These are phyloP conservation scores for Notolabrus celidotus DNA, from an alignment of 2,797 vertebrate genomes.

Conservation along the genomic window DNA sequence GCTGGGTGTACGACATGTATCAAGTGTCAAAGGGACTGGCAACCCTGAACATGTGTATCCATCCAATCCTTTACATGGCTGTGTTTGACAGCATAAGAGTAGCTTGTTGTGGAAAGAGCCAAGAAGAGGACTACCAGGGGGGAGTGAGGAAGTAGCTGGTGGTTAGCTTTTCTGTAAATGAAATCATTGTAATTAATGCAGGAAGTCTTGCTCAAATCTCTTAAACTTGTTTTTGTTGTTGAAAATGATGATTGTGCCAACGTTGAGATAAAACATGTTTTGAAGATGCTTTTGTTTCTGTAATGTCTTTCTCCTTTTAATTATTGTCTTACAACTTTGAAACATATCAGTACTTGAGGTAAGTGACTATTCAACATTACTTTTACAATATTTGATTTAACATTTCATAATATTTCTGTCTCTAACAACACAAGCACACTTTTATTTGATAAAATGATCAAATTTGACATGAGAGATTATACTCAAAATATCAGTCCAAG, in stretches of 20 bases:
- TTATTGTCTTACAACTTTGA: too few relatives aligned
- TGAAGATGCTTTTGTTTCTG: slow-evolving; percentile 2
- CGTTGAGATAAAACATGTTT: not conserved
- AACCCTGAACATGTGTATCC: slow-evolving; percentile 88
- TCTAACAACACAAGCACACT: too few relatives aligned
- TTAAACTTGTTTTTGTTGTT: not conserved
- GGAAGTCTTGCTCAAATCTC: not conserved
- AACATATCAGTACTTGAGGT: too few relatives aligned
- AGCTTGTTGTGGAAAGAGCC: slow-evolving; percentile 75
- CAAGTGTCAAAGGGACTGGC: slow-evolving; percentile 85
- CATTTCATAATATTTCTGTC: too few relatives aligned
- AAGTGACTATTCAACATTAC: not conserved
- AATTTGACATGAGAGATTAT: not conserved
- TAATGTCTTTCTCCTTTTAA: not conserved
- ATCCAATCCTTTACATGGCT: slow-evolving; percentile 88
- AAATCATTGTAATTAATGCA: not conserved
- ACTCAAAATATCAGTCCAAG: not conserved
- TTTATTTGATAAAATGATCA: not conserved
- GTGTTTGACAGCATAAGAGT: slow-evolving; percentile 82
- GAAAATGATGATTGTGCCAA: not conserved
- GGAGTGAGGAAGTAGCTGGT: slow-evolving; percentile 4
- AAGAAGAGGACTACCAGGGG: slow-evolving; percentile 1
- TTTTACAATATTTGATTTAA: too few relatives aligned
- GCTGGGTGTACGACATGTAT: slow-evolving; percentile 61
- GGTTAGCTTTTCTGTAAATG: not conserved